These are phyloP conservation scores for Argopecten irradians DNA, from an alignment of 1,140 invertebrate species.

Conservation along the genomic window DNA sequence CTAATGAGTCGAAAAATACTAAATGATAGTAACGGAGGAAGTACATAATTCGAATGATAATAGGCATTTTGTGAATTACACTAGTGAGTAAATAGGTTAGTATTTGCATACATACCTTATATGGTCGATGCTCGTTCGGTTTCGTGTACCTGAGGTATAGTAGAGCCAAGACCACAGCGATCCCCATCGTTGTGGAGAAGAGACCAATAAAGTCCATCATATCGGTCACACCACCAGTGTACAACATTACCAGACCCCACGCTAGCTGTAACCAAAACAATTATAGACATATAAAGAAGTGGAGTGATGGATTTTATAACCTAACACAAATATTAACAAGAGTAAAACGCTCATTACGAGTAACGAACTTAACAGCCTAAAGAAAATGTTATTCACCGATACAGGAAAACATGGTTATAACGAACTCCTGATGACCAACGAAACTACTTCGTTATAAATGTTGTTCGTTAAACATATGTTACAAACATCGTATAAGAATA, in stretches of 20 bases:
- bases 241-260: constrained; percentile 59
- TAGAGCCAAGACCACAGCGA: constrained; percentile 90
- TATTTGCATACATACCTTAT: constrained; percentile 88
- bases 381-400: too few species aligned
- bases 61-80: too few species aligned
- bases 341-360: not conserved
- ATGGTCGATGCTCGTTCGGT: constrained; percentile 91
- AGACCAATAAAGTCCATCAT: constrained; percentile 64
- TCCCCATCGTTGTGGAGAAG: constrained; percentile 83
- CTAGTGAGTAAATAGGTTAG: too few species aligned
- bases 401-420: too few species aligned
- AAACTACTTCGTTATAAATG: too few species aligned
- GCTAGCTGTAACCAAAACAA: constrained; percentile 46
- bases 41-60: too few species aligned
- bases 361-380: not conserved
- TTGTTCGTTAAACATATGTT: too few species aligned
- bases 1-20: not conserved
- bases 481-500: too few species aligned
- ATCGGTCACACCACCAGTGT: constrained; percentile 57
- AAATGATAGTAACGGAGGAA: not conserved
- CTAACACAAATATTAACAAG: not conserved
- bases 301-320: not conserved
- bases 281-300: not conserved
- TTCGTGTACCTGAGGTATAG: constrained; percentile 93
- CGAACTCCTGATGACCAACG: too few species aligned